Evolutionary conservation across 2,888 invertebrate species (phyloP).

Genomic region (Drosophila picticornis): DNA sequence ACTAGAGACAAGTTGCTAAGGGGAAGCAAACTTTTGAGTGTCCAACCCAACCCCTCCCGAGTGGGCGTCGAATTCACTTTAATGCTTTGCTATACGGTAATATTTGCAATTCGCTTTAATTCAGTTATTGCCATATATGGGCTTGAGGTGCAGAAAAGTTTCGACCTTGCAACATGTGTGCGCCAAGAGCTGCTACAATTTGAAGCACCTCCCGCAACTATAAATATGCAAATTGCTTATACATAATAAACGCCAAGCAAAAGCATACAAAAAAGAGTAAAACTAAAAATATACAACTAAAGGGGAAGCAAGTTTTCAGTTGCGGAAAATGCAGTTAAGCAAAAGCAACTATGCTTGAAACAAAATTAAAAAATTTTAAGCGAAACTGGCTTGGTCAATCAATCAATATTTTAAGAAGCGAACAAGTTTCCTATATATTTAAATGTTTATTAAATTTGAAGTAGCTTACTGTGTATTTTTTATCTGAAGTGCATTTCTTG

Average conservation of each 20-base stretch:
- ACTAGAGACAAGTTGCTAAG: conserved; percentile 36
- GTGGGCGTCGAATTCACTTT: conserved; percentile 53
- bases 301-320: conserved; percentile 8
- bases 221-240: conserved; percentile 71
- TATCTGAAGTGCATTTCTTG: background rate
- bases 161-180: conserved; percentile 13
- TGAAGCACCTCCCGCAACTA: conserved; percentile 15
- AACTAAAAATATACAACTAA: conserved; percentile 18
- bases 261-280: conserved; percentile 29
- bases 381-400: background rate
- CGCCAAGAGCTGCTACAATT: conserved; percentile 10
- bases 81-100: conserved; percentile 57
- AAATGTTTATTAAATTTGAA: background rate
- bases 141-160: conserved; percentile 6
- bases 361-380: conserved; percentile 11
- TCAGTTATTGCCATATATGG: conserved; percentile 61
- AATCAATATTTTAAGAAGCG: background rate
- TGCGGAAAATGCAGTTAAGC: conserved; percentile 13
- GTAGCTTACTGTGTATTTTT: conserved; percentile 2
- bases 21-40: conserved; percentile 10
- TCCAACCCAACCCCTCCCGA: background rate
- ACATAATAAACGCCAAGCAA: conserved; percentile 58
- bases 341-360: conserved; percentile 9
- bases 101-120: conserved; percentile 68
- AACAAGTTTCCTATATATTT: background rate